phyloP scores from a whole-genome alignment of 2,888 invertebrate genomes.

The Melangyna quadrimaculata region DNA sequence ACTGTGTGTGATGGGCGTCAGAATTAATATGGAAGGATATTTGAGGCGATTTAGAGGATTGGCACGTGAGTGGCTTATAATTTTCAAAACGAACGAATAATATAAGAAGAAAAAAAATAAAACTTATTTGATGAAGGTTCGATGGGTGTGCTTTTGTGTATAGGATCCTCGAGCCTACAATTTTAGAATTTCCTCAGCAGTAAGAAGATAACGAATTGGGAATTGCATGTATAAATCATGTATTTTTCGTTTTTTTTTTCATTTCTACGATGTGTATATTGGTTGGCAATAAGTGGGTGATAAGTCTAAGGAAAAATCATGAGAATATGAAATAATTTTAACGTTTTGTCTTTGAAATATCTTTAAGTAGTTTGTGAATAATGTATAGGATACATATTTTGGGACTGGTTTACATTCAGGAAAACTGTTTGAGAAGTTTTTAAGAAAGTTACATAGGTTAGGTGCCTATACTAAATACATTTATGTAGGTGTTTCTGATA shows the following conservation, averaged over 20 bases:
- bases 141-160: slow-evolving; percentile 11
- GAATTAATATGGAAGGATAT: slow-evolving; percentile 48
- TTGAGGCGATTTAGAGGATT: slow-evolving; percentile 21
- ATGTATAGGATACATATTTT: not conserved
- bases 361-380: not conserved
- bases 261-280: slow-evolving; percentile 38
- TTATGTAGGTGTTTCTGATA: too few relatives aligned
- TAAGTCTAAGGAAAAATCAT: slow-evolving; percentile 43
- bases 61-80: slow-evolving; percentile 67
- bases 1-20: slow-evolving; percentile 59
- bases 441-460: too few relatives aligned
- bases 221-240: slow-evolving; percentile 60
- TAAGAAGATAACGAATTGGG: not conserved
- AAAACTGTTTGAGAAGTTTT: not conserved
- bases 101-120: slow-evolving; percentile 2
- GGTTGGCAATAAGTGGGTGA: slow-evolving; percentile 66
- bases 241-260: not conserved
- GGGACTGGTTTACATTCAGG: not conserved
- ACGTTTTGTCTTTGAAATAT: not conserved
- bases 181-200: slow-evolving; percentile 4
- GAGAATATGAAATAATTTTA: slow-evolving; percentile 2
- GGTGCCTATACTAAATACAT: too few relatives aligned
- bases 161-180: not conserved
- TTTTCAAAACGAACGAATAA: slow-evolving; percentile 18
- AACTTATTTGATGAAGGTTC: slow-evolving; percentile 65